These are phyloP conservation scores for Paedocypris micromegethes DNA, from an alignment of 2,797 vertebrate species.

Conservation along the genomic window DNA sequence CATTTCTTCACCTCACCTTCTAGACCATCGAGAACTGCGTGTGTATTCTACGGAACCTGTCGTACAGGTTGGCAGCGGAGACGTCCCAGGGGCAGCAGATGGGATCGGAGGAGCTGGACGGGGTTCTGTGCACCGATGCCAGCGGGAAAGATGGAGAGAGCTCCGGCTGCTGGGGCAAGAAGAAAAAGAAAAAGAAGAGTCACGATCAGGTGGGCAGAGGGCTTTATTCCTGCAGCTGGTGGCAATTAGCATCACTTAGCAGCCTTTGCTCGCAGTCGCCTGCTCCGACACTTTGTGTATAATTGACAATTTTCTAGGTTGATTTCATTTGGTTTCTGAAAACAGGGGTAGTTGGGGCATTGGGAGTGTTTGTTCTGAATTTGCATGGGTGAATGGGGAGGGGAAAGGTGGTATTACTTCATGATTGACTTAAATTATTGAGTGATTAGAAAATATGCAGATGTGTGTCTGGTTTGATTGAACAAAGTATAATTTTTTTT, in stretches of 20 bases:
- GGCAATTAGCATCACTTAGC: slow-evolving; percentile 56
- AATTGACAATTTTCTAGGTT: slow-evolving; percentile 50
- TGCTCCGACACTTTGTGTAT: slow-evolving; percentile 42
- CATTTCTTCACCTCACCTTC: background rate
- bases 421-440: slow-evolving; percentile 39
- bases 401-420: slow-evolving; percentile 39
- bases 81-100: slow-evolving; percentile 97
- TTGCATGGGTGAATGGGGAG: slow-evolving; percentile 29
- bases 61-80: slow-evolving; percentile 96
- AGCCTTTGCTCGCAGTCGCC: slow-evolving; percentile 30
- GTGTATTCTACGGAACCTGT: slow-evolving; percentile 99
- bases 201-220: slow-evolving; percentile 86
- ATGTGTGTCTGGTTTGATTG: slow-evolving; percentile 33
- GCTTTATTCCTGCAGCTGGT: slow-evolving; percentile 59
- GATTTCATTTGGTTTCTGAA: slow-evolving; percentile 52
- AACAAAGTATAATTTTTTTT: no score
- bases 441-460: slow-evolving; percentile 36
- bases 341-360: slow-evolving; percentile 40
- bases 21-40: slow-evolving; percentile 99
- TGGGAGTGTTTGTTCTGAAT: slow-evolving; percentile 35
- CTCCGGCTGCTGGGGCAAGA: slow-evolving; percentile 98
- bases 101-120: slow-evolving; percentile 95
- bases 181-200: slow-evolving; percentile 99
- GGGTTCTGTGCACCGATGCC: slow-evolving; percentile 87
- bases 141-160: slow-evolving; percentile 89